Conservation (phyloP, 2,797 vertebrate species). For the Sebastes oblongus region DNA sequence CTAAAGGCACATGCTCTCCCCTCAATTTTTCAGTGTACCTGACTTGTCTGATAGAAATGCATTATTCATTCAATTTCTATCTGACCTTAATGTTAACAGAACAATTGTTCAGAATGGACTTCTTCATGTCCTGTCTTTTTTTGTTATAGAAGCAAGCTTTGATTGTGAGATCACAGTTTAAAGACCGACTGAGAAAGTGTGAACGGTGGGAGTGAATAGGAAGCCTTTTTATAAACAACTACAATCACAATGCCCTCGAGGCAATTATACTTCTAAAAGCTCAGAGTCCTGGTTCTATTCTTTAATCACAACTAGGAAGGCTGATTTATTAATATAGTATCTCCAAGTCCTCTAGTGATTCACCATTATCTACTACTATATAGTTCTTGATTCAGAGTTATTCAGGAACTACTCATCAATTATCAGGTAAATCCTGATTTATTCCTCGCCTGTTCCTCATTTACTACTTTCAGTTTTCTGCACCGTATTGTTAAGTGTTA, state of each 20-base stretch:
- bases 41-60: neutral
- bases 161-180: neutral
- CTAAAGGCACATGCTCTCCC: neutral
- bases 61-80: slow-evolving; percentile 39
- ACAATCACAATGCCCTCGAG: neutral
- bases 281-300: neutral
- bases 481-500: neutral
- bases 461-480: neutral
- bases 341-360: too few relatives aligned
- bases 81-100: slow-evolving; percentile 22
- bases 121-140: neutral
- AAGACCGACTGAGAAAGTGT: neutral
- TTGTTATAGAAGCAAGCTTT: neutral
- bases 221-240: neutral
- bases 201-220: neutral
- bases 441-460: neutral
- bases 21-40: neutral
- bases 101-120: neutral
- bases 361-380: neutral
- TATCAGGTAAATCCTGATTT: neutral
- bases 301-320: neutral
- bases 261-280: neutral
- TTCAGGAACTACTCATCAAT: neutral
- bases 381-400: neutral
- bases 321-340: neutral